Conservation (phyloP, 2,888 invertebrate genomes). For the Drosophila crucigera region DNA sequence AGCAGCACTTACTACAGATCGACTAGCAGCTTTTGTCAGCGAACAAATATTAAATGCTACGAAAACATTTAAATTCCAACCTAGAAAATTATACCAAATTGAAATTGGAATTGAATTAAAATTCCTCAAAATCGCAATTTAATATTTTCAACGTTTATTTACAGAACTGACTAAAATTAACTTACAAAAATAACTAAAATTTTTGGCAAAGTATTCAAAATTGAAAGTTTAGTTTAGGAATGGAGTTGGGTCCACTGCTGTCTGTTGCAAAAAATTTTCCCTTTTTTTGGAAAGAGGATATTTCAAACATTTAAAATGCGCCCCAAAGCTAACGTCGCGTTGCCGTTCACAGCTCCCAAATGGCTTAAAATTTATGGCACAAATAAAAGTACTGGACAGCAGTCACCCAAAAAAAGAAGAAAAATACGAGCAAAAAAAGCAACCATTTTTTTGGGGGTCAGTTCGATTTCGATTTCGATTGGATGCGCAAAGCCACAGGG, state of each 20-base stretch:
- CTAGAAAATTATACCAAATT: neutral
- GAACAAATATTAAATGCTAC: neutral
- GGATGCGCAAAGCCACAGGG: conserved; percentile 67
- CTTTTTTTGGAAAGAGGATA: conserved; percentile 16
- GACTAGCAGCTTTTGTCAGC: neutral
- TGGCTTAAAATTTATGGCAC: conserved; percentile 80
- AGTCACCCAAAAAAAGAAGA: conserved; percentile 35
- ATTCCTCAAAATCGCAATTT: neutral
- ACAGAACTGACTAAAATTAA: neutral
- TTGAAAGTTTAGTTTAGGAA: conserved; percentile 1
- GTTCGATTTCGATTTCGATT: conserved; percentile 68
- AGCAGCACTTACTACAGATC: neutral
- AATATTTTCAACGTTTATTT: neutral
- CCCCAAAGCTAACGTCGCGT: conserved; percentile 63
- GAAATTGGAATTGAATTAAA: neutral
- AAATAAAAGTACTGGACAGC: conserved; percentile 72
- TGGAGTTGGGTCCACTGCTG: conserved; percentile 4
- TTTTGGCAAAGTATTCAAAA: conserved; percentile 8
- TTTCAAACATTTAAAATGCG: conserved; percentile 67
- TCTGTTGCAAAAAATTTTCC: conserved; percentile 15
- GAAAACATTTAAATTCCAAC: neutral
- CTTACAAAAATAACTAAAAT: neutral
- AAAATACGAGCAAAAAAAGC: conserved; percentile 32
- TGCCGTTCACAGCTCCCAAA: conserved; percentile 74
- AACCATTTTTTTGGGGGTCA: conserved; percentile 43